Evolutionary conservation across 1,140 invertebrate genomes (phyloP).

Genomic region (Nylanderia fulva): DNA sequence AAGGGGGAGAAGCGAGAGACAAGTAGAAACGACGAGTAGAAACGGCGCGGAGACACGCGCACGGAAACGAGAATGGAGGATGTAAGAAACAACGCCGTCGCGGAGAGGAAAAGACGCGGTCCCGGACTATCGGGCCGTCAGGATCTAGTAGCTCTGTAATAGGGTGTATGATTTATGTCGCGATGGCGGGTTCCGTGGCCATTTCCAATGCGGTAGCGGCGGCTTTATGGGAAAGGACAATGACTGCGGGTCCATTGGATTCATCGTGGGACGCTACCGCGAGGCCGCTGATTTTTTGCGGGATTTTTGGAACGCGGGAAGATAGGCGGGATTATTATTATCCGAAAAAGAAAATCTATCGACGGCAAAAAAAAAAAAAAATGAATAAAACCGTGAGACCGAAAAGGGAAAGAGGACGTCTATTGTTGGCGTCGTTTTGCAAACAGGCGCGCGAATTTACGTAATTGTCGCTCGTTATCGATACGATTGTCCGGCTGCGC

Average conservation of each 20-base stretch:
- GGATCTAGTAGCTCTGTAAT: conserved; percentile 83
- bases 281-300: neutral
- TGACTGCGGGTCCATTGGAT: conserved; percentile 76
- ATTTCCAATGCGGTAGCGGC: conserved; percentile 75
- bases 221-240: conserved; percentile 75
- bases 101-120: conserved; percentile 46
- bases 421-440: conserved; percentile 70
- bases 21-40: conserved; percentile 20
- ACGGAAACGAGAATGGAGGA: conserved; percentile 14
- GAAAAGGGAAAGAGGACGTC: neutral
- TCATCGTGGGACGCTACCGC: conserved; percentile 44
- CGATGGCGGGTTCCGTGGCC: conserved; percentile 65
- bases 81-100: conserved; percentile 11
- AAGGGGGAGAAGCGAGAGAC: conserved; percentile 33
- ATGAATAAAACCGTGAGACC: no score
- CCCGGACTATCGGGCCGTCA: conserved; percentile 77
- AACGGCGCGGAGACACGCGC: conserved; percentile 45
- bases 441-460: conserved; percentile 66
- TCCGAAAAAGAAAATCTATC: neutral
- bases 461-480: conserved; percentile 82
- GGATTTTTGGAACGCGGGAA: neutral
- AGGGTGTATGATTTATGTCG: conserved; percentile 84
- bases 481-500: conserved; percentile 76
- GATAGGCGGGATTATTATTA: no score
- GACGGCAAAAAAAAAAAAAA: neutral